A percentile compares a stretch with the other conserved stretches of the same genome.
Conservation (phyloP, 1,140 invertebrate species). For the Brachionus angularis region DNA sequence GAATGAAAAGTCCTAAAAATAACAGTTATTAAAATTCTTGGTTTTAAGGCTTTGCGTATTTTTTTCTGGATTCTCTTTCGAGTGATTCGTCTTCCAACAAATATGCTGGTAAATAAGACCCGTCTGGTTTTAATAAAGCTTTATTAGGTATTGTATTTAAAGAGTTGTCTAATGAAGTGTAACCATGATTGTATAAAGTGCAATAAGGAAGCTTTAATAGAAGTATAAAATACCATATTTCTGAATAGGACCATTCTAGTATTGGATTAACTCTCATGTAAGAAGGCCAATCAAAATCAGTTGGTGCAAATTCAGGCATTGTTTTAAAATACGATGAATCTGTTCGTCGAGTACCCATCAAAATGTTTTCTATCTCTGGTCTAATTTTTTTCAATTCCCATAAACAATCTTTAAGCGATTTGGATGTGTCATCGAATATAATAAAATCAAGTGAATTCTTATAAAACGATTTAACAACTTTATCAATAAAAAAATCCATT, state of each 20-base stretch:
- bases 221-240: slow-evolving; percentile 82
- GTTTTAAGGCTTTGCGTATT: slow-evolving; percentile 16
- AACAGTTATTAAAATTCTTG: too few relatives aligned
- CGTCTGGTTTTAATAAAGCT: slow-evolving; percentile 22
- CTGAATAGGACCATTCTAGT: slow-evolving; percentile 78
- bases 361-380: neutral
- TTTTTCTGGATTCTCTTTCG: slow-evolving; percentile 22
- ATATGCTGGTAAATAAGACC: slow-evolving; percentile 37
- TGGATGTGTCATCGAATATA: slow-evolving; percentile 18
- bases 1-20: too few relatives aligned
- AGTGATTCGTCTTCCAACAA: slow-evolving; percentile 1
- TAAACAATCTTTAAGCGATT: slow-evolving; percentile 26
- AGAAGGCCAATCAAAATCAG: slow-evolving; percentile 79
- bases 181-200: slow-evolving; percentile 75
- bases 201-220: slow-evolving; percentile 77
- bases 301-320: slow-evolving; percentile 63
- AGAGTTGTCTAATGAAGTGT: slow-evolving; percentile 23
- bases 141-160: slow-evolving; percentile 23
- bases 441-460: slow-evolving; percentile 15
- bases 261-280: slow-evolving; percentile 80
- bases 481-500: slow-evolving; percentile 25
- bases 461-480: neutral
- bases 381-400: slow-evolving; percentile 8
- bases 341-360: slow-evolving; percentile 32
- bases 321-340: slow-evolving; percentile 45